These are phyloP conservation scores for Atrina japonica DNA, from an alignment of 2,888 invertebrate genomes.

Conservation along the genomic window DNA sequence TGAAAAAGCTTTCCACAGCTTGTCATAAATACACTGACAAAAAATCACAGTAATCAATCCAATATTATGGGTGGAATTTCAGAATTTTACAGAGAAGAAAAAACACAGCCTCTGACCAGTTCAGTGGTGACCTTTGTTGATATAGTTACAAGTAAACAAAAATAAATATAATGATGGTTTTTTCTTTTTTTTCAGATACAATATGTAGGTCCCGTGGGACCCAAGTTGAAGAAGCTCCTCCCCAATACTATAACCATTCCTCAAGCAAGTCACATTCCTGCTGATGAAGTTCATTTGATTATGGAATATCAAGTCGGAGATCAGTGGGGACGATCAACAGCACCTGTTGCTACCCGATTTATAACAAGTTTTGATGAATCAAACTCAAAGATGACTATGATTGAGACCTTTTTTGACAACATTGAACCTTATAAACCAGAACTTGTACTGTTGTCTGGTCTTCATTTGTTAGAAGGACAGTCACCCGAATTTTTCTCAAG, in stretches of 20 bases:
- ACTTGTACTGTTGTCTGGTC: conserved; percentile 80
- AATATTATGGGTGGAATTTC: too few relatives aligned
- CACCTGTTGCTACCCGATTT: conserved; percentile 81
- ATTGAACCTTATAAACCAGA: conserved; percentile 78
- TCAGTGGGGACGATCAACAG: conserved; percentile 76
- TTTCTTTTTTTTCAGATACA: conserved; percentile 74
- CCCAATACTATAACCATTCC: conserved; percentile 79
- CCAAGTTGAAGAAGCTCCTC: conserved; percentile 78
- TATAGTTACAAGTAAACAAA: too few relatives aligned
- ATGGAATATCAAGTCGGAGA: conserved; percentile 81
- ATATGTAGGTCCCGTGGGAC: conserved; percentile 82
- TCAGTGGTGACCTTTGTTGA: too few relatives aligned
- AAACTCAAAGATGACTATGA: conserved; percentile 73
- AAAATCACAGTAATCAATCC: too few relatives aligned
- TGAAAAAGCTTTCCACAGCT: too few relatives aligned
- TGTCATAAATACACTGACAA: too few relatives aligned
- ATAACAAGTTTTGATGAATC: conserved; percentile 81
- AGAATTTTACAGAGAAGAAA: too few relatives aligned
- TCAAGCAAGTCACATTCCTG: conserved; percentile 63
- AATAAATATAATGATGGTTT: conserved; percentile 59
- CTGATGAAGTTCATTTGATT: conserved; percentile 82
- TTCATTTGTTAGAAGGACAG: conserved; percentile 81
- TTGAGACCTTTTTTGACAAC: conserved; percentile 80
- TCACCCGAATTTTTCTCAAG: conserved; percentile 55
- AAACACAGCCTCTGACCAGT: too few relatives aligned